A percentile compares a stretch with the other conserved stretches of the same genome.
Evolutionary conservation across 1,140 invertebrate genomes (phyloP).

Genomic region (Bombus waltoni): DNA sequence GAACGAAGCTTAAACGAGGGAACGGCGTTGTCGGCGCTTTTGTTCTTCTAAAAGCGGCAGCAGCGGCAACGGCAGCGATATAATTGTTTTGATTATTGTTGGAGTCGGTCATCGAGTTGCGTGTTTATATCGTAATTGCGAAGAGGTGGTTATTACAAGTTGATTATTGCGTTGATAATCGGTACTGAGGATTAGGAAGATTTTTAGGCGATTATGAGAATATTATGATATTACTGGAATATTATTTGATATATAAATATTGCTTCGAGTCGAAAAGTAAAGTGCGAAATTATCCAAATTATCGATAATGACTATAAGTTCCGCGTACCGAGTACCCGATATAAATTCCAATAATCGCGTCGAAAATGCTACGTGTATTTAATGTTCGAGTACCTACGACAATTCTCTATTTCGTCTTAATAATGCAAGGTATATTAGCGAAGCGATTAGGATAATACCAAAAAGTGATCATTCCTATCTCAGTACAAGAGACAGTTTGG

Average conservation of each 20-base stretch:
- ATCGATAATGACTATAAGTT: no score
- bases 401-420: neutral
- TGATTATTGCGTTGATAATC: neutral
- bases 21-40: slow-evolving; percentile 38
- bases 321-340: no score
- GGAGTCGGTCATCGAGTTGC: neutral
- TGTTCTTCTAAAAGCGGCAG: slow-evolving; percentile 35
- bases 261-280: neutral
- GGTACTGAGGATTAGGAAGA: no score
- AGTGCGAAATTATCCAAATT: no score
- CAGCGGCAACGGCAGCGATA: slow-evolving; percentile 27
- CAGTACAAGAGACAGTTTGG: neutral
- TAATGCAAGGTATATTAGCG: neutral
- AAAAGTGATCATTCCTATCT: slow-evolving; percentile 24
- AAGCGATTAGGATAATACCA: neutral
- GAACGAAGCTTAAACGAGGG: slow-evolving; percentile 56
- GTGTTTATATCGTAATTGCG: neutral
- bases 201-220: no score
- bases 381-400: no score
- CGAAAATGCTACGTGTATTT: no score
- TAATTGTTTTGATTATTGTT: slow-evolving; percentile 61
- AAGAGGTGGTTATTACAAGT: neutral
- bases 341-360: no score
- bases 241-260: neutral
- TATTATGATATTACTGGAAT: no score